Evolutionary conservation across 2,113 vertebrate species (phyloP), one percentile per base, ranked within the genome.

Genomic region (Rana temporaria): DNA sequence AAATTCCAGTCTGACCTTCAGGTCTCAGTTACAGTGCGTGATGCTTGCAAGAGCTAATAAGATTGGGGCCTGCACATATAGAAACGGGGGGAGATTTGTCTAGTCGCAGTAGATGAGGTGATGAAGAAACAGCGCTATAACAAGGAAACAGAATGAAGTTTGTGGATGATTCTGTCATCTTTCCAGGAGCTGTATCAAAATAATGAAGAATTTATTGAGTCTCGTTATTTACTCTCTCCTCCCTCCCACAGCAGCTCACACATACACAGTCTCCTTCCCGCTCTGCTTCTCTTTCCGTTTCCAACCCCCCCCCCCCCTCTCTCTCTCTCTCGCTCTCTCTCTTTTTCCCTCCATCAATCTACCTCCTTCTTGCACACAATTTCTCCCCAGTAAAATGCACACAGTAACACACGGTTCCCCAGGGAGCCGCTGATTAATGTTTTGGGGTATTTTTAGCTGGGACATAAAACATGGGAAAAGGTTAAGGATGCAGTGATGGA

Each of bases 391-490:
- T 81, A 64, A 62, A 81, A 64, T 53, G 34, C 12, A 42, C 79
- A 73, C 79, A 81, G 42, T 72, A 81, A 81, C 60, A 34, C 68
- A 56, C 68, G 2, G 20, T 32, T 81, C 79, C 69, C 69, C 19
- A n/a, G 79, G 69, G 79, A 34, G 17, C 32, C 68, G 56, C 59
- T 81, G 68, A 81, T 81, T 81, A 81, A 81, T 81, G 79, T 81
- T 81, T 81, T 81, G 38, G 69, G 69, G 69, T 81, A 81, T 81
- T 81, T 81, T 81, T 81, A 81, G 79, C 59, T 32, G 42, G 26
- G 48, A 60, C 38, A 73, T 64, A 81, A 55, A 65, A 81, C 68
- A 81, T 81, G 79, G 59, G 79, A 69, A 76, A 81, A 81, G 69
- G 69, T 73, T 81, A 73, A 81, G 60, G 60, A 81, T 52, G 20